phyloP scores from a whole-genome alignment of 1,140 invertebrate genomes.

The Philotrypesis tridentata region DNA sequence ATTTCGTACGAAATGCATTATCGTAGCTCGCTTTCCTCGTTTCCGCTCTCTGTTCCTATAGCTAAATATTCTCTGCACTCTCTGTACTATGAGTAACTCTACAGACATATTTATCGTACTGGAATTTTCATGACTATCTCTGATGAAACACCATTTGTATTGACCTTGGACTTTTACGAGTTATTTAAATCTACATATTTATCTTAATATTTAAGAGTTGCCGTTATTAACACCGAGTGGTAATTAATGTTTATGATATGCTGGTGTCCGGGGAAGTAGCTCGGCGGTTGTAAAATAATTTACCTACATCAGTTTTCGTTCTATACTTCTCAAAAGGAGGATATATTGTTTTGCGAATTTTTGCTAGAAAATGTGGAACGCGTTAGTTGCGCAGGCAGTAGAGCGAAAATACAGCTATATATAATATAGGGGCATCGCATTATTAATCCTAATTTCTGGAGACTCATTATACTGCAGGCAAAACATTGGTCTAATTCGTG shows the following conservation, averaged over 20 bases:
- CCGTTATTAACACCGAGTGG: neutral
- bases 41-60: neutral
- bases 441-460: too few relatives aligned
- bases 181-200: neutral
- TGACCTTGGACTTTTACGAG: neutral
- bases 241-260: neutral
- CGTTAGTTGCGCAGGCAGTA: too few relatives aligned
- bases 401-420: too few relatives aligned
- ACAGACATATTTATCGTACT: neutral
- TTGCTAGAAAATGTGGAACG: too few relatives aligned
- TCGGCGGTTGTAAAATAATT: neutral
- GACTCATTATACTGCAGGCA: too few relatives aligned
- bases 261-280: neutral
- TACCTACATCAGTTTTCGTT: neutral
- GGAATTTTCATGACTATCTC: neutral
- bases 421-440: too few relatives aligned
- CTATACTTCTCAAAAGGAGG: neutral
- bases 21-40: neutral
- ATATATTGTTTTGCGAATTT: too few relatives aligned
- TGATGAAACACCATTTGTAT: neutral
- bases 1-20: neutral
- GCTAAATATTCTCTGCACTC: neutral
- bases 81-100: too few relatives aligned
- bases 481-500: too few relatives aligned
- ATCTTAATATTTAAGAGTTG: neutral